These are phyloP conservation scores for Campoletis raptor DNA, from an alignment of 2,888 invertebrate genomes.

Conservation along the genomic window DNA sequence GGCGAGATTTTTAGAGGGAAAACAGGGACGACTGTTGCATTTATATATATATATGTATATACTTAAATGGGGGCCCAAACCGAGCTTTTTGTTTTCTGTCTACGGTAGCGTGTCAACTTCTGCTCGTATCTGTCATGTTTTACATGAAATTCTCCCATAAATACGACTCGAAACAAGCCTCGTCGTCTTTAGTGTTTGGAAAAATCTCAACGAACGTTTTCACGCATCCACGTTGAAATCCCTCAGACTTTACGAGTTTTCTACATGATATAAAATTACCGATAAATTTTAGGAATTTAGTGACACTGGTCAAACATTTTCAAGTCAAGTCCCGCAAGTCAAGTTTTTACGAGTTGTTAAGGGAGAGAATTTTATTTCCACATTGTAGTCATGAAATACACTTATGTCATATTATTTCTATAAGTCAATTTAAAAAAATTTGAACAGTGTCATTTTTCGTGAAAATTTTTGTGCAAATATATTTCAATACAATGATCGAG, in stretches of 20 bases:
- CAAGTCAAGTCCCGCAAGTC: neutral
- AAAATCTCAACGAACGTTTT: neutral
- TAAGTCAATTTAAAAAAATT: too few species aligned
- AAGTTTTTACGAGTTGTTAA: neutral
- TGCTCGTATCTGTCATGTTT: constrained; percentile 73
- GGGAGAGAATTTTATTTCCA: too few species aligned
- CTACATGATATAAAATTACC: neutral
- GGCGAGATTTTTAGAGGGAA: constrained; percentile 18
- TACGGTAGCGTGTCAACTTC: constrained; percentile 75
- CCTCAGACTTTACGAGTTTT: constrained; percentile 9
- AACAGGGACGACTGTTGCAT: constrained; percentile 38
- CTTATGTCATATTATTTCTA: too few species aligned
- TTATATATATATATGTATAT: constrained; percentile 42
- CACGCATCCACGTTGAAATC: neutral
- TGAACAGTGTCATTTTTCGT: neutral
- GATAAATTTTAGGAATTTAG: neutral
- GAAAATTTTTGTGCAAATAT: neutral
- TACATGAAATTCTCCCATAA: constrained; percentile 72
- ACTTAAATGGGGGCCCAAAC: constrained; percentile 51
- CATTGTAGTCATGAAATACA: too few species aligned
- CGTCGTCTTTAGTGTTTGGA: constrained; percentile 13
- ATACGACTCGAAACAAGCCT: constrained; percentile 71
- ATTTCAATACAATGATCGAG: neutral
- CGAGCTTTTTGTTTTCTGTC: constrained; percentile 74
- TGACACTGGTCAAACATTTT: neutral